phyloP scores from a whole-genome alignment of 1,140 invertebrate species.

The Metaphire vulgaris region DNA sequence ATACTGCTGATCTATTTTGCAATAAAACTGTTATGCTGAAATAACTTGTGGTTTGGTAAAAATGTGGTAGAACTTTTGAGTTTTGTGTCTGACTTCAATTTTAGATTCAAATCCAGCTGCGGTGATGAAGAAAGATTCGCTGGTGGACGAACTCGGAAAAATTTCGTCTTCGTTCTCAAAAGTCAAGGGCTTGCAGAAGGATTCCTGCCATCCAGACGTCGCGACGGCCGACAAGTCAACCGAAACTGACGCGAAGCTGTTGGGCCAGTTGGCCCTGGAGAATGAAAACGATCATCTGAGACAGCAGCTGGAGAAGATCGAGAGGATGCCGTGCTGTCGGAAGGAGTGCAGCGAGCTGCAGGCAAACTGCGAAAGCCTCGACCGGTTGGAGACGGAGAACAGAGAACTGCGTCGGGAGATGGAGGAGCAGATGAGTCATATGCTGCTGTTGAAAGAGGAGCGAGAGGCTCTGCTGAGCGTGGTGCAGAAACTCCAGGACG shows the following conservation, averaged over 20 bases:
- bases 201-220: background rate
- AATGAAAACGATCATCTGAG: slow-evolving; percentile 14
- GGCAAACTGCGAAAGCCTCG: slow-evolving; percentile 2
- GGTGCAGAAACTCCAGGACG: slow-evolving; percentile 42
- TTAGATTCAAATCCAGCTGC: background rate
- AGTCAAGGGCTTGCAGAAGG: background rate
- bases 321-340: slow-evolving; percentile 1
- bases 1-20: no score
- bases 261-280: background rate
- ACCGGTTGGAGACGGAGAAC: slow-evolving; percentile 34
- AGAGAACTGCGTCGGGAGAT: slow-evolving; percentile 33
- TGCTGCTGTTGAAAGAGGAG: slow-evolving; percentile 34
- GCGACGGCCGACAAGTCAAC: background rate
- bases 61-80: no score
- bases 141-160: no score
- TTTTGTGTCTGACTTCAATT: no score
- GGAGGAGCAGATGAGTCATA: slow-evolving; percentile 34
- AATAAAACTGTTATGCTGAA: no score
- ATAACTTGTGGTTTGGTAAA: no score
- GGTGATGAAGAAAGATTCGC: background rate
- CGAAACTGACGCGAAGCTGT: background rate
- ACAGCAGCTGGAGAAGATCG: slow-evolving; percentile 22
- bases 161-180: no score
- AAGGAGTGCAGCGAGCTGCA: slow-evolving; percentile 7
- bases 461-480: slow-evolving; percentile 41